These are phyloP conservation scores for Epinephelus coioides DNA, from an alignment of 2,797 vertebrate species.

Conservation along the genomic window DNA sequence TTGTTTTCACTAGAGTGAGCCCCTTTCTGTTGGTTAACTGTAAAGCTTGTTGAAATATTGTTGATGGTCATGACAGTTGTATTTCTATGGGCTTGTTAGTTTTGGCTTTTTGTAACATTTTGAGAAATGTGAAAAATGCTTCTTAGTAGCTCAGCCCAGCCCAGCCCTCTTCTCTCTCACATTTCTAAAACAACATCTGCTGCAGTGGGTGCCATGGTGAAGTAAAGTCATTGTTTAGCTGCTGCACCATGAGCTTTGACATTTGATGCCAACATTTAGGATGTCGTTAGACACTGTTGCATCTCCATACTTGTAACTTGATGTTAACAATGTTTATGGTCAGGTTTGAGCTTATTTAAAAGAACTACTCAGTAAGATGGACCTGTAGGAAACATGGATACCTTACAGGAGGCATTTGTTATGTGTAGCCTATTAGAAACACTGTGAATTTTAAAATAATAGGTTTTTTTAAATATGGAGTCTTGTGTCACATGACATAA, in stretches of 20 bases:
- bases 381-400: slow-evolving; percentile 1
- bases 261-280: slow-evolving; percentile 9
- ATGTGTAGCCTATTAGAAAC: slow-evolving; percentile 18
- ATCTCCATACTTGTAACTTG: slow-evolving; percentile 7
- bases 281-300: slow-evolving; percentile 22
- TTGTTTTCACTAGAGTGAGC: background rate
- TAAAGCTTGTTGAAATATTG: slow-evolving; percentile 20
- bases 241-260: slow-evolving; percentile 14
- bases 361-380: background rate
- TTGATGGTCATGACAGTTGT: background rate
- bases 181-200: slow-evolving; percentile 6
- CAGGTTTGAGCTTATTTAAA: slow-evolving; percentile 26
- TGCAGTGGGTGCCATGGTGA: background rate
- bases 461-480: slow-evolving; percentile 2
- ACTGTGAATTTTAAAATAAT: slow-evolving; percentile 47
- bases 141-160: slow-evolving; percentile 3
- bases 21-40: slow-evolving; percentile 11
- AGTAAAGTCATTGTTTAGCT: background rate
- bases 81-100: background rate
- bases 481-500: background rate
- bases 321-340: background rate
- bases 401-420: slow-evolving; percentile 2
- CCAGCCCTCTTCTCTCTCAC: background rate
- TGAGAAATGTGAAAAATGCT: slow-evolving; percentile 45
- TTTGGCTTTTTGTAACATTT: slow-evolving; percentile 23